Base-by-base conservation (phyloP, 2,888 invertebrate species). In the Epinotia brunnichana region DNA sequence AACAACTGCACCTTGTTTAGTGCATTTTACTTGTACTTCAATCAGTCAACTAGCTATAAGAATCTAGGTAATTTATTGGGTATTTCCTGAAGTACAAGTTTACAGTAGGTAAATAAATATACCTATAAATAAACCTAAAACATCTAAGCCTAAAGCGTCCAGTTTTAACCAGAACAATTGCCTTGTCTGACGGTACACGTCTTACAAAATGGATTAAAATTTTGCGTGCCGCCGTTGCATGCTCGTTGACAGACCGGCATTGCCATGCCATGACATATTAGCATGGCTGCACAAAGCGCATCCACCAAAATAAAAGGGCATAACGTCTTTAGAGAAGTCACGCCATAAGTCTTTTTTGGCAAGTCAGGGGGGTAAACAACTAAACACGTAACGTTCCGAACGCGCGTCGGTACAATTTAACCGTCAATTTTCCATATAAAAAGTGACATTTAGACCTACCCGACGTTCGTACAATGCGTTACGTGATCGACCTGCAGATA, bases 171-270 rank as follows among this genome's bases (percentile, higher is more conserved):
- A n/a, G 41, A 77, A 74, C 78, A 79, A 76, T 76, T 75, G 76
- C 73, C 77, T 75, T 75, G 75, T 76, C 77, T 79, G 77, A 78
- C 77, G n/a, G n/a, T n/a, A 80, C 77, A 77, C 77, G 80, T 77
- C 77, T 81, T 81, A 83, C 85, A 84, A 89, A 89, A 86, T 85
- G 82, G 83, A 88, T 89, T 89, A 82, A 85, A 87, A 89, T 88
- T 86, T 87, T 78, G 87, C 89, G 87, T 90, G 89, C 83, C 86
- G 80, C 78, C 82, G 79, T 82, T 80, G 83, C 82, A 80, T 82
- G 79, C 76, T 78, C 81, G 85, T 84, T 83, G 86, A 87, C 87
- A 85, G 80, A 79, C 81, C 84, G 85, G 85, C 83, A 82, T 82
- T 82, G 78, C 77, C 83, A 82, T 82, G 78, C 77, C 83, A 82